Evolutionary conservation across 1,140 invertebrate species (phyloP).

Genomic region (Neodiprion pinetum): DNA sequence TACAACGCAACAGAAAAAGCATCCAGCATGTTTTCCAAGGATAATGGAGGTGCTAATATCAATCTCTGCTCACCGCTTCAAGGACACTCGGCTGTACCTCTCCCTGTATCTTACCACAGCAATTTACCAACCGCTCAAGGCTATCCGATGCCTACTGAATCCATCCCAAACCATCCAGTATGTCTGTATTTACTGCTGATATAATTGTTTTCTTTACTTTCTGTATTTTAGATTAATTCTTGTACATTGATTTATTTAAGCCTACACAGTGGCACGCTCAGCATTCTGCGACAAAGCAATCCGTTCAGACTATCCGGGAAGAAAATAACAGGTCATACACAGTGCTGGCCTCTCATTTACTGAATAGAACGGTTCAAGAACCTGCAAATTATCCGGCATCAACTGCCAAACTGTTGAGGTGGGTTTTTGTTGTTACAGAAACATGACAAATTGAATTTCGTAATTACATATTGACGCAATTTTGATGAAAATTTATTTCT

Average conservation of each 20-base stretch:
- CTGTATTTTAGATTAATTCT: background rate
- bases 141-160: background rate
- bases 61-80: background rate
- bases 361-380: background rate
- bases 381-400: background rate
- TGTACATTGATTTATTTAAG: background rate
- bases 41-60: background rate
- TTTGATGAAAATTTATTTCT: too few relatives aligned
- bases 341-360: slow-evolving; percentile 2
- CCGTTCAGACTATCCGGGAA: background rate
- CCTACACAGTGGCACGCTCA: background rate
- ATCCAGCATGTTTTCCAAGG: background rate
- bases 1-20: background rate
- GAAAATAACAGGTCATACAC: background rate
- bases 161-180: background rate
- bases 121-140: background rate
- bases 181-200: background rate
- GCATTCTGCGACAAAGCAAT: background rate
- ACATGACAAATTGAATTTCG: background rate
- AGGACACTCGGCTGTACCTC: background rate
- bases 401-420: background rate
- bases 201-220: background rate
- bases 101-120: background rate
- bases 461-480: too few relatives aligned
- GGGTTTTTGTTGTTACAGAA: background rate